phyloP scores from a whole-genome alignment of 2,113 vertebrate genomes.

The Ia io region DNA sequence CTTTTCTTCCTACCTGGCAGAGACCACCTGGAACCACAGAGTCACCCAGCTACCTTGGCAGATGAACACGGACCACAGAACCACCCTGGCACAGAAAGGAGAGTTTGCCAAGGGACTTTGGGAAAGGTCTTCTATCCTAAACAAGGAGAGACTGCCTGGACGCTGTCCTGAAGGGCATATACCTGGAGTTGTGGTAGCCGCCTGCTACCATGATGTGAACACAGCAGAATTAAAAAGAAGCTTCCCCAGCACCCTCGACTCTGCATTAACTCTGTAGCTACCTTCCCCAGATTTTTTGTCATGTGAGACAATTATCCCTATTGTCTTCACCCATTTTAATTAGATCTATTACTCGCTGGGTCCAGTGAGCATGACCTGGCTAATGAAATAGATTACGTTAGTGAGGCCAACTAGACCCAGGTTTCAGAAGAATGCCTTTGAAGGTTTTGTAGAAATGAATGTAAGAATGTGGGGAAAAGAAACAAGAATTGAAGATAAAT shows the following conservation, averaged over 20 bases:
- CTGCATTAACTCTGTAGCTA: not conserved
- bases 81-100: not conserved
- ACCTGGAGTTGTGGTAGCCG: not conserved
- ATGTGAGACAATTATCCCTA: not conserved
- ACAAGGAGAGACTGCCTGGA: not conserved
- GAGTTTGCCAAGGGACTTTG: not conserved
- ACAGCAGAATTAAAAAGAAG: not conserved
- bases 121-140: not conserved
- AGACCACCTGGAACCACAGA: not conserved
- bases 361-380: not conserved
- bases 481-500: not conserved
- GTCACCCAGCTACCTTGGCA: not conserved
- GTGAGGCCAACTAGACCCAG: not conserved
- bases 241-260: not conserved
- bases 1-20: not conserved
- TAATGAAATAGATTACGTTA: not conserved
- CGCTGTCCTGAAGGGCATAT: not conserved
- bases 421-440: not conserved
- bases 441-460: not conserved
- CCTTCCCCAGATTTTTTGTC: not conserved
- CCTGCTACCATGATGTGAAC: not conserved
- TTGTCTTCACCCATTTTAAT: not conserved
- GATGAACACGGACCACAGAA: accelerated
- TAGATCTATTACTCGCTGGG: not conserved
- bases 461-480: not conserved